Conservation (phyloP, 1,140 invertebrate genomes). For the Drosophila bocki region DNA sequence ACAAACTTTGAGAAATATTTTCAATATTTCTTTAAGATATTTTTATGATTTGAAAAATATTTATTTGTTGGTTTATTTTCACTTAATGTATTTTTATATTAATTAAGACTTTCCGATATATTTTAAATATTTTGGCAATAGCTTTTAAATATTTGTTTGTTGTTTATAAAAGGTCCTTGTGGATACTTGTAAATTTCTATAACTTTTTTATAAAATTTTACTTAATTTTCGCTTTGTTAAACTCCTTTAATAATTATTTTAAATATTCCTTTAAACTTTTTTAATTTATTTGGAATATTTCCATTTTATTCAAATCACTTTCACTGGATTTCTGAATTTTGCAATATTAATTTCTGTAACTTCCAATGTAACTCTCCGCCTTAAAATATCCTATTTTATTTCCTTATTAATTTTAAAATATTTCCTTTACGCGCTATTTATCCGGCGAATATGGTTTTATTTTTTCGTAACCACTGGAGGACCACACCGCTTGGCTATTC, state of each 20-base stretch:
- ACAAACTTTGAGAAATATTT: background rate
- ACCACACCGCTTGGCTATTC: conserved; percentile 69
- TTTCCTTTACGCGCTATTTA: conserved; percentile 10
- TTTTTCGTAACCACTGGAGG: conserved; percentile 33
- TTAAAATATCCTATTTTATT: background rate
- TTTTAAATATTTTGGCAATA: background rate
- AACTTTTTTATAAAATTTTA: background rate
- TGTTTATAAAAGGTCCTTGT: background rate
- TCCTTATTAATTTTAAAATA: too few relatives aligned
- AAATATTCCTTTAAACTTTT: background rate
- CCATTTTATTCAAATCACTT: background rate
- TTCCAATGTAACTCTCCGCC: too few relatives aligned
- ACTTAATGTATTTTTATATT: background rate
- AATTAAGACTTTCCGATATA: background rate
- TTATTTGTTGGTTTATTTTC: background rate
- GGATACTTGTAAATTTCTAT: background rate
- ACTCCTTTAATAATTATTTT: background rate
- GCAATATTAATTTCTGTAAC: background rate
- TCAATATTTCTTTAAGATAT: background rate
- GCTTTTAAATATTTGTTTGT: background rate
- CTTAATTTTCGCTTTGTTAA: background rate
- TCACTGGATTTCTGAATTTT: background rate
- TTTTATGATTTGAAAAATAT: background rate
- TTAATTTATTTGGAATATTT: background rate
- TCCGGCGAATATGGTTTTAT: conserved; percentile 9